Evolutionary conservation across 1,140 invertebrate species (phyloP), one percentile per base, ranked within the genome.

Genomic region (Zaprionus davidi): DNA sequence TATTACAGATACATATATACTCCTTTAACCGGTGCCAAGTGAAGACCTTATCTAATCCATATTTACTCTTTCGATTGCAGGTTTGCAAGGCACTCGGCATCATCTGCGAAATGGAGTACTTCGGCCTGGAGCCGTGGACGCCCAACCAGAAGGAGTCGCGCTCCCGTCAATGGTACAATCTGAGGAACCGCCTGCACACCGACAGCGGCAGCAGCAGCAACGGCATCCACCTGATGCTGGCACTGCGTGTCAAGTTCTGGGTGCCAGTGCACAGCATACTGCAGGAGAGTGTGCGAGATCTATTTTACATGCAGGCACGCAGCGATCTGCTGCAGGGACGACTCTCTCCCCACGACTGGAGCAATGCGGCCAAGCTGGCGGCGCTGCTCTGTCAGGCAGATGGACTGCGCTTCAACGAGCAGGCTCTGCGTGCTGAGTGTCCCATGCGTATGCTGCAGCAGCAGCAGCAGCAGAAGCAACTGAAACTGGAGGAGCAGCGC

Each of bases 21-120:
- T 13, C 26, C 1, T 28, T 28, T 7, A 51, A 51, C 22, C 3
- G 3, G 3, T 26, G 28, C 6, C 28, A 28, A 28, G 28, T 7
- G 7, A 11, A 31, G 31, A 9, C 9, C 31, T 34, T 3, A 34
- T 11, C 31, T 63, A 44, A 24, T 11, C 44, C 44, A 3, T n/a
- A 41, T 41, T 17, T 34, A 0, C 49, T 28, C 12, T n/a, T 46
- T 62, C 36, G 26, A 31, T 95, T 95, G 34, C 93, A 98, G 97
- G 96, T 97, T 6, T 97, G 97, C 92, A 94, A 96, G 79, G 95
- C 95, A 64, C 92, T 98, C 71, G 96, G 96, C 34, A 97, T 98
- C 76, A 95, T 96, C 76, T 96, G 96, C 38, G 97, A 98, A 93
- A 95, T 95, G 71, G 97, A 98, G 93, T 98, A 98, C 92, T 97